Evolutionary conservation across 1,140 invertebrate species (phyloP).

Genomic region (Pygmarrhopalites habei): DNA sequence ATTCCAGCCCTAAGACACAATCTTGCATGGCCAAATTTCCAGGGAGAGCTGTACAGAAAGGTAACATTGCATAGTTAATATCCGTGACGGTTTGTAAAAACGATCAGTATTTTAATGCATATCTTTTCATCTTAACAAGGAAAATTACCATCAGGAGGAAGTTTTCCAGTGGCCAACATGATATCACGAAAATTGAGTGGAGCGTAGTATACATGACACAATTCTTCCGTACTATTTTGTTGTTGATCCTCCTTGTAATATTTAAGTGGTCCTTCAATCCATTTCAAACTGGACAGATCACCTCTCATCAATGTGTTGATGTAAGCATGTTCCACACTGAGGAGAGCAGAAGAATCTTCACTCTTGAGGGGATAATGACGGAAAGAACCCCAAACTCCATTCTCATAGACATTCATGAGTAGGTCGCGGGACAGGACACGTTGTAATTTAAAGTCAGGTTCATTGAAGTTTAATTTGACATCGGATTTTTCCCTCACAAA

Average conservation of each 20-base stretch:
- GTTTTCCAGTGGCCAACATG: constrained; percentile 92
- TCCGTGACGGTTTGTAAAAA: neutral
- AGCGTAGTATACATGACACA: constrained; percentile 86
- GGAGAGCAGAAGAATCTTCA: constrained; percentile 15
- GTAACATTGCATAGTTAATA: too few relatives aligned
- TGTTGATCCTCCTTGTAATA: constrained; percentile 43
- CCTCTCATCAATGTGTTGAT: constrained; percentile 83
- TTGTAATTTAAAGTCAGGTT: constrained; percentile 29
- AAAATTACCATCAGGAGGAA: constrained; percentile 93
- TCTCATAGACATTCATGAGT: constrained; percentile 27
- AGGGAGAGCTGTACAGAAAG: too few relatives aligned
- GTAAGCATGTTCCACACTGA: constrained; percentile 75
- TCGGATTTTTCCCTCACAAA: constrained; percentile 38
- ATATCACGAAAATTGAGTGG: constrained; percentile 95
- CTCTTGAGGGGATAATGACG: constrained; percentile 35
- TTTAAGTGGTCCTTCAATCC: constrained; percentile 69
- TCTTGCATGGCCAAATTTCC: constrained; percentile 74
- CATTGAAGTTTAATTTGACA: constrained; percentile 34
- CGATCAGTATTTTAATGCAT: neutral
- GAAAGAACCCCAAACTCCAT: constrained; percentile 25
- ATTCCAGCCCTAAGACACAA: constrained; percentile 90
- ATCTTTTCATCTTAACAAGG: too few relatives aligned
- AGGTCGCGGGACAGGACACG: constrained; percentile 40
- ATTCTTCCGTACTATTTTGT: constrained; percentile 47
- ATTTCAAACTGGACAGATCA: constrained; percentile 82